Base-by-base conservation (phyloP, 2,888 invertebrate genomes). In the Cephus rjabovi region DNA sequence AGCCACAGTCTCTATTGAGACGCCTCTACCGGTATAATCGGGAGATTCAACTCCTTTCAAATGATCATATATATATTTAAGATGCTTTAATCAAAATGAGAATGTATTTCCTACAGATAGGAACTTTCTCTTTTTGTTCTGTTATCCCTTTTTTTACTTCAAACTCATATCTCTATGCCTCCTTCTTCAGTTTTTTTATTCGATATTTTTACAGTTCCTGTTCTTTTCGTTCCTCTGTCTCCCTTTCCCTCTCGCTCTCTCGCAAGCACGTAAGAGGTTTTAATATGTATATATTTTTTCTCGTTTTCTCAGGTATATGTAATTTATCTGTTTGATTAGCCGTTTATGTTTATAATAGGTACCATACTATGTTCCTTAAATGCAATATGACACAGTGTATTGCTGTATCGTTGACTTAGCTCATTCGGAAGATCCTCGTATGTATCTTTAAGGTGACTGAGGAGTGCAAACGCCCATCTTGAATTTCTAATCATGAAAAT, bases 211-310 rank as follows among this genome's bases (percentile, higher is more conserved):
- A 33, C 23, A 15, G 30, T 30, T 30, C 12, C 12, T 34, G 6
- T 9, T 34, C 9, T 71, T 3, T 71, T 9, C 11, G 1, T 71
- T n/a, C 12, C 23, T 35, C 71, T 71, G 23, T n/a, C 33, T n/a
- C 71, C 11, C 12, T 15, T 11, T 71, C 71, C 30, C 31, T 74
- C 40, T 56, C 23, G 40, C 75, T 75, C 69, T 30, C 33, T 9
- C 23, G 23, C 56, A 9, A 56, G 6, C 23, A 23, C 56, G 23
- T 23, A 56, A 56, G 56, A 56, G 23, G 23, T 56, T 40, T 56
- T 56, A 56, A 56, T 76, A 74, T 74, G 74, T 56, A 75, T 75
- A 73, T 56, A 56, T 56, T 23, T 56, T 23, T 23, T 56, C 56
- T 56, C 56, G 56, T 56, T 56, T 56, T 56, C 56, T 56, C 56